Conservation (phyloP, 92 coral and sea anemone species). For the Metridium senile region DNA sequence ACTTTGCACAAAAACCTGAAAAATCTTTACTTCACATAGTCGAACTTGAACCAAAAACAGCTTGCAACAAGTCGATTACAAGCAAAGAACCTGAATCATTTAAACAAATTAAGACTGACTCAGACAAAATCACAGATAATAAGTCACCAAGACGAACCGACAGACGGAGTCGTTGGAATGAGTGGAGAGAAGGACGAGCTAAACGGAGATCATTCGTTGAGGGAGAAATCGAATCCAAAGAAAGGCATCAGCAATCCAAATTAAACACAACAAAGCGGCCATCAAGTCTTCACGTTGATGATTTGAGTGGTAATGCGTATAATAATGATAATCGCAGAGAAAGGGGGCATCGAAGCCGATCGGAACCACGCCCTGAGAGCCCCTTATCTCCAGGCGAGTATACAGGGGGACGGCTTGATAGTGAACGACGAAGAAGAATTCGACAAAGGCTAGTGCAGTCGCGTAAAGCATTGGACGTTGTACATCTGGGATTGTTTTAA, state of each 20-base stretch:
- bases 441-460: constrained; percentile 67
- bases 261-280: neutral
- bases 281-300: constrained; percentile 19
- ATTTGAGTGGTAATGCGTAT: neutral
- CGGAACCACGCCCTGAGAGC: constrained; percentile 1
- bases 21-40: neutral
- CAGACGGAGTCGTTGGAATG: constrained; percentile 25
- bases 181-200: constrained; percentile 20
- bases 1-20: constrained; percentile 40
- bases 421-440: constrained; percentile 58
- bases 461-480: constrained; percentile 67
- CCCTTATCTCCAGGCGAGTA: neutral
- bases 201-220: constrained; percentile 16
- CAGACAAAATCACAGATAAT: too few species aligned
- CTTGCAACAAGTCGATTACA: too few species aligned
- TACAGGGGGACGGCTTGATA: constrained; percentile 13
- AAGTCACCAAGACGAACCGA: constrained; percentile 1
- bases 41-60: neutral
- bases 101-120: too few species aligned
- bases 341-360: neutral
- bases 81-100: neutral
- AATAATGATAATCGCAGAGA: neutral
- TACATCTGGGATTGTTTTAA: constrained; percentile 78
- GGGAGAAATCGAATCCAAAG: constrained; percentile 11
- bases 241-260: constrained; percentile 4